A percentile compares a stretch with the other conserved stretches of the same genome.
Evolutionary conservation across 2,113 vertebrate species (phyloP).

Genomic region (Elgaria multicarinata): DNA sequence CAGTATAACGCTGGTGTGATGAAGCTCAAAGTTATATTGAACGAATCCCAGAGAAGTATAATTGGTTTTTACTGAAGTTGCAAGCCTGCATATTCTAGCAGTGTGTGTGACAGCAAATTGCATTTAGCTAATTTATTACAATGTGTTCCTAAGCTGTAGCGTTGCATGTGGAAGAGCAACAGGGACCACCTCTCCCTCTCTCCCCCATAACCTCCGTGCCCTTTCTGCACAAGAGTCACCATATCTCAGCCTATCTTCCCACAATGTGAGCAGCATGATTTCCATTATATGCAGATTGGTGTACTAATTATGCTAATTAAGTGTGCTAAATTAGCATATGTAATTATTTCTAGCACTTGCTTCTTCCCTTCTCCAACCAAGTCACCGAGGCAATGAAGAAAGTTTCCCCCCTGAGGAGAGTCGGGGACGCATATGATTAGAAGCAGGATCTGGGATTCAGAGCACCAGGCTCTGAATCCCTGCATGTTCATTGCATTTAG

Average conservation of each 20-base stretch:
- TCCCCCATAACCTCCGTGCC: not conserved
- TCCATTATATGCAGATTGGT: constrained; percentile 17
- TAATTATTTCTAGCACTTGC: not conserved
- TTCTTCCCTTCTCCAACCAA: not conserved
- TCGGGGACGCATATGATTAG: not conserved
- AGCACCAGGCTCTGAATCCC: not conserved
- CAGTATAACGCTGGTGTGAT: too few relatives aligned
- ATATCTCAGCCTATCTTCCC: not conserved
- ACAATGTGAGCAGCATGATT: not conserved
- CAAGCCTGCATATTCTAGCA: constrained; percentile 18
- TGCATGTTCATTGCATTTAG: not conserved
- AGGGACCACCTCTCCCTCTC: not conserved
- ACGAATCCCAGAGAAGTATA: constrained; percentile 22
- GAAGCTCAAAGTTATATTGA: constrained; percentile 14
- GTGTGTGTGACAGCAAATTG: not conserved
- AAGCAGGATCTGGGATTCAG: not conserved
- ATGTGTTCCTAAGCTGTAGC: not conserved
- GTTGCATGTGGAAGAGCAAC: too few relatives aligned
- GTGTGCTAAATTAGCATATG: constrained; percentile 12
- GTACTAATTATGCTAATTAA: constrained; percentile 29
- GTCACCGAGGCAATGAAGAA: not conserved
- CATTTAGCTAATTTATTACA: not conserved
- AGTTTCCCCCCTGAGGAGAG: not conserved
- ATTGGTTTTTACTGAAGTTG: constrained; percentile 12
- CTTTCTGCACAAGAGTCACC: not conserved